Evolutionary conservation across 2,797 vertebrate genomes (phyloP), one percentile per base, ranked within the genome.

Genomic region (Rhabdomys pumilio): DNA sequence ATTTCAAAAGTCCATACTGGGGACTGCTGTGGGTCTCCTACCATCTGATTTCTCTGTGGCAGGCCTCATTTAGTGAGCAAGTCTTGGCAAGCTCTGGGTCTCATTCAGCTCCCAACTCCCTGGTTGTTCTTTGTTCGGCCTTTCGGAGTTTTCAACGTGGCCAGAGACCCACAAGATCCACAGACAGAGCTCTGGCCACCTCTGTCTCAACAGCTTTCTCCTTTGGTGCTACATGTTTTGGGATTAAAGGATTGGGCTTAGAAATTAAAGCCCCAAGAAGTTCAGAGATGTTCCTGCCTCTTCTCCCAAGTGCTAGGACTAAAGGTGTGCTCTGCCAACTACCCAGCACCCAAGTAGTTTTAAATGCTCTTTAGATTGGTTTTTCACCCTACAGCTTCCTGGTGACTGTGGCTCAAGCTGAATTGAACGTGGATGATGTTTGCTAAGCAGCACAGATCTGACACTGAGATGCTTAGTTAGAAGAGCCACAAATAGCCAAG

Each of bases 391-490:
- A 1, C 15, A 63, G 41, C 41, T 75, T 65, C 75, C 44, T 65
- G 72, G 17, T 53, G 61, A 29, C 82, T 84, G 41, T 8, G 11
- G 41, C 38, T 47, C 59, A 44, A 19, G 26, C 38, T 80, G 4
- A 47, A 44, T 65, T n/a, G 85, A 57, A 76, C 57, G 61, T 93
- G 75, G 80, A 73, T 93, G 65, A 87, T 88, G 73, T 80, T 93
- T 59, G 55, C 13, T 17, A n/a, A 83, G 53, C 93, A 57, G 53
- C 76, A 50, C 8, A 41, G 26, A 41, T 76, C 63, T 57, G 73
- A 76, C n/a, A 26, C 65, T 77, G 79, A 82, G 44, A 50, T 6
- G 31, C 72, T 59, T 91, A 3, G 65, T 73, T 63, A 77, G 59
- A 77, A 82, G n/a, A 19, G 44, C 13, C 29, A 61, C 14, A 22